Base-by-base conservation (phyloP, 2,797 vertebrate species). In the Megaceryle alcyon region DNA sequence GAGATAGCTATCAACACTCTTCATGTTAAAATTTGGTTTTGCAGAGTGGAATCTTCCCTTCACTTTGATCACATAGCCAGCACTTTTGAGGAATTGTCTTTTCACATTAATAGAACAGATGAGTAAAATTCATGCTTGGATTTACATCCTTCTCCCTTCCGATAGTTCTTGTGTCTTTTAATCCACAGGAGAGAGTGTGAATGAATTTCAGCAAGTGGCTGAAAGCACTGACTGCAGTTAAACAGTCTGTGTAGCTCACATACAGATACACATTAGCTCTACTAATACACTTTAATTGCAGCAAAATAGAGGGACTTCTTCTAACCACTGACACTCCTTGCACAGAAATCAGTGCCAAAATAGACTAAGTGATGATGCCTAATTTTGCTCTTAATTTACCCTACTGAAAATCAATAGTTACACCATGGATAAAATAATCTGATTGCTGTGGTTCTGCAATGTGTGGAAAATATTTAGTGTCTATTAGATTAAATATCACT, bases 1-100 rank as follows among this genome's bases (percentile, higher is more conserved):
- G 97, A 94, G 88, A 95, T 73, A 97, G 86, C 96, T 97, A 97
- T 98, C 97, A 97, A 95, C 96, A 95, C 93, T 86, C 49, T 94
- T 96, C 92, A 83, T 86, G 88, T 89, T 89, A 83, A 84, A 91
- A 87, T 96, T 75, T 94, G 83, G 51, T 96, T 96, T 95, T 94
- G 39, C 94, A 94, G 83, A 88, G 73, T 44, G 41, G 76, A 41
- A 88, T 86, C 75, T 73, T 86, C 91, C 78, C 39, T 82, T 84
- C 53, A 49, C 77, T 94, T 92, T 90, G 79, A 97, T 96, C 88
- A 94, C 33, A 79, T 66, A 92, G 41, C 66, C 81, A 97, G 87
- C 49, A 94, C 81, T 92, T 70, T 92, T 25, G 73, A 96, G 82
- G 83, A 92, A 94, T 9, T 94, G 92, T 97, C 92, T 85, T 80